A percentile compares a stretch with the other conserved stretches of the same genome.
Conservation (phyloP, 2,113 vertebrate genomes). For the Callorhinus ursinus region DNA sequence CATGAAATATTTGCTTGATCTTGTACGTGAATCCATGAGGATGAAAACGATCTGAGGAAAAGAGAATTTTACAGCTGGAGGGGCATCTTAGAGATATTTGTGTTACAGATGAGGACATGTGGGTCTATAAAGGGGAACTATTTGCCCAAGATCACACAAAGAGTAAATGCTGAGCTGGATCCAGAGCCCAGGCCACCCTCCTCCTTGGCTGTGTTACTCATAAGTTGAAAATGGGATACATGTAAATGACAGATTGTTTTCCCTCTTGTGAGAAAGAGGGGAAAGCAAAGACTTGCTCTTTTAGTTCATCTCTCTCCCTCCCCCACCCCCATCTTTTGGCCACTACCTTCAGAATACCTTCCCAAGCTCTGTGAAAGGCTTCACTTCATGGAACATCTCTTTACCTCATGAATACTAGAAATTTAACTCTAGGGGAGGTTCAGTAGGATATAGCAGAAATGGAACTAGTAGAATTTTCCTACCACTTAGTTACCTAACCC, state of each 20-base stretch:
- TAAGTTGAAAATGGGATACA: background rate
- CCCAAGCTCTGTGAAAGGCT: background rate
- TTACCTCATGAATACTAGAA: background rate
- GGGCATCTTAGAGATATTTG: background rate
- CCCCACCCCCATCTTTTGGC: background rate
- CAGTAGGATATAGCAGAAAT: background rate
- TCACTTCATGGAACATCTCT: background rate
- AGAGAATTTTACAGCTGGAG: background rate
- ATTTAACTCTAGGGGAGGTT: background rate
- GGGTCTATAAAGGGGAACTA: background rate
- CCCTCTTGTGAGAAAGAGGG: background rate
- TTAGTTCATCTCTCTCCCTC: background rate
- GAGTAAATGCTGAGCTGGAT: background rate
- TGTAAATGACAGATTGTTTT: background rate
- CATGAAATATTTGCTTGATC: background rate
- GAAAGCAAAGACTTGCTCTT: background rate
- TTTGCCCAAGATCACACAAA: background rate
- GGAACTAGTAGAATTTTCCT: background rate
- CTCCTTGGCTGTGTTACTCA: background rate
- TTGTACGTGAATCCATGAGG: background rate
- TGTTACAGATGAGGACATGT: background rate
- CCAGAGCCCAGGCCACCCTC: background rate
- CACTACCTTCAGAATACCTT: background rate
- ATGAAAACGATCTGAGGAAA: background rate
- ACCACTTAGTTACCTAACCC: background rate